These are phyloP conservation scores for Alexandromys fortis DNA, from an alignment of 2,113 vertebrate species.

Conservation along the genomic window DNA sequence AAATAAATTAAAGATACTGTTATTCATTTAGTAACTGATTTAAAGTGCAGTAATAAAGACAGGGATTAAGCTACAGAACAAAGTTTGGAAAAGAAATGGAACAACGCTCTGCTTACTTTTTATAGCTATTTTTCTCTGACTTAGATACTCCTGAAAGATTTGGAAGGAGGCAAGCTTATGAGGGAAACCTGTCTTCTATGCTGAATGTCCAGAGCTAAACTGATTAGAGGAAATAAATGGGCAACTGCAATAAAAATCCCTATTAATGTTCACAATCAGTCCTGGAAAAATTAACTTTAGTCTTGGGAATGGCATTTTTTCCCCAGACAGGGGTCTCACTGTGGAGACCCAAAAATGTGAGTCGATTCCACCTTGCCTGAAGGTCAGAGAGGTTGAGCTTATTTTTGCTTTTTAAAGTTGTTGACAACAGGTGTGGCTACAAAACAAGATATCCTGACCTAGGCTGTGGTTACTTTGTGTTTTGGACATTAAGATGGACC, in stretches of 20 bases:
- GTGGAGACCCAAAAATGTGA: too few species aligned
- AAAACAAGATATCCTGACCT: too few species aligned
- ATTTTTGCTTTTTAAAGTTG: too few species aligned
- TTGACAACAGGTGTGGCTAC: too few species aligned
- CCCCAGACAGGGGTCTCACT: neutral
- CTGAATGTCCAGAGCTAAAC: neutral
- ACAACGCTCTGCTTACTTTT: neutral
- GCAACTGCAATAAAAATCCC: constrained; percentile 18
- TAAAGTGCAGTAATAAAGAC: constrained; percentile 25
- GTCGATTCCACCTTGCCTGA: too few species aligned
- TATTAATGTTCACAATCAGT: constrained; percentile 24
- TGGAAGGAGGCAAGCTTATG: neutral
- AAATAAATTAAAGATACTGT: neutral
- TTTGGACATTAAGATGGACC: too few species aligned
- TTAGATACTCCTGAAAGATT: constrained; percentile 14
- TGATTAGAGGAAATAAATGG: neutral
- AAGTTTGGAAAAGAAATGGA: constrained; percentile 38
- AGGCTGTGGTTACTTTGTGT: too few species aligned
- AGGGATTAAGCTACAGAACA: constrained; percentile 18
- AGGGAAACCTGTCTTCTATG: neutral
- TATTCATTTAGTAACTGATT: constrained; percentile 35
- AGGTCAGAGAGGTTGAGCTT: too few species aligned
- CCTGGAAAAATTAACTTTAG: constrained; percentile 17
- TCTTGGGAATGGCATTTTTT: neutral
- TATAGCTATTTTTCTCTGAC: constrained; percentile 2